A percentile compares a stretch with the other conserved stretches of the same genome.
phyloP scores from a whole-genome alignment of 2,888 invertebrate species.

The Galeopsomyia nigrocyanea region DNA sequence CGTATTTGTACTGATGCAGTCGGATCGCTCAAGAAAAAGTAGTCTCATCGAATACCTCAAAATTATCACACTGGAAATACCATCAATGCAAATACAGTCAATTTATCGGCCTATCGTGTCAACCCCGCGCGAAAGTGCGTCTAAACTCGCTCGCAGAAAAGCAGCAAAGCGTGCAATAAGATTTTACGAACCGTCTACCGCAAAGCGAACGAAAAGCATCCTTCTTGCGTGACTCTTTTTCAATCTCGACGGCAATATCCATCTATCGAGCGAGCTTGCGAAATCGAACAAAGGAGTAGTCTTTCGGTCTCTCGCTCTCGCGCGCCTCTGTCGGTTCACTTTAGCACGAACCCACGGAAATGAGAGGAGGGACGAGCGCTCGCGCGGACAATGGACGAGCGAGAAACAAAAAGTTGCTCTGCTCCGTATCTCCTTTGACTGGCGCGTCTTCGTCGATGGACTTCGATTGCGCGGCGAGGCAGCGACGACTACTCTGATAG shows the following conservation, averaged over 20 bases:
- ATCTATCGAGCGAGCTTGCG: constrained; percentile 51
- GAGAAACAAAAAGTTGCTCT: constrained; percentile 65
- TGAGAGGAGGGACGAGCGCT: constrained; percentile 36
- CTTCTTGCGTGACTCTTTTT: constrained; percentile 16
- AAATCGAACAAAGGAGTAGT: constrained; percentile 61
- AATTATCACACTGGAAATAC: not conserved
- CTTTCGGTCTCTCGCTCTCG: constrained; percentile 54
- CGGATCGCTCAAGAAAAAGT: not conserved
- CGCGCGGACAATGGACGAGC: constrained; percentile 63
- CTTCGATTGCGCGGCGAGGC: constrained; percentile 43
- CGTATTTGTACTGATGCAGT: no score
- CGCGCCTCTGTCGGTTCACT: constrained; percentile 45
- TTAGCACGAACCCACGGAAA: constrained; percentile 47
- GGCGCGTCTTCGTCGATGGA: constrained; percentile 48
- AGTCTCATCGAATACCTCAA: constrained; percentile 3
- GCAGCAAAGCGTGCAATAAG: constrained; percentile 45
- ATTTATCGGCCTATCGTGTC: not conserved
- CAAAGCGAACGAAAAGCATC: constrained; percentile 23
- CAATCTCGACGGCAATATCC: constrained; percentile 43
- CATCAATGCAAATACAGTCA: constrained; percentile 22
- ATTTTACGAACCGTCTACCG: constrained; percentile 51
- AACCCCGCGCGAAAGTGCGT: not conserved
- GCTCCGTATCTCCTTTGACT: constrained; percentile 49
- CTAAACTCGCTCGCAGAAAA: not conserved
- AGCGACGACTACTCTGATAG: constrained; percentile 63